Evolutionary conservation across 2,113 vertebrate species (phyloP).

Genomic region (Triplophysa rosa): DNA sequence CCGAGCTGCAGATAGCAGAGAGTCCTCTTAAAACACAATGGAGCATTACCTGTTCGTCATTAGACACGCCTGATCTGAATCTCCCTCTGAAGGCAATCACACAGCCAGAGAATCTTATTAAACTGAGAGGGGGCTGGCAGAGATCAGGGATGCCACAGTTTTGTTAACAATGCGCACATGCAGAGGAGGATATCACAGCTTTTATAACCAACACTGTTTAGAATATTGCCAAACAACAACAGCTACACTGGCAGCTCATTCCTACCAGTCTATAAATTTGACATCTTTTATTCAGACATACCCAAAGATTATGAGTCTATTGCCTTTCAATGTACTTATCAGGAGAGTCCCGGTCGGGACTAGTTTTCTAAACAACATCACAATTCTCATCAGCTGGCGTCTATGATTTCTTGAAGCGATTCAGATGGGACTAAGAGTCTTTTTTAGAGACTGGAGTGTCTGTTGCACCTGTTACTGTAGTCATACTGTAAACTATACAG

Average conservation of each 20-base stretch:
- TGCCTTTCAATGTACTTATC: not conserved
- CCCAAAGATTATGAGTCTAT: not conserved
- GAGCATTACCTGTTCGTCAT: conserved; percentile 48
- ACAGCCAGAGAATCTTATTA: not conserved
- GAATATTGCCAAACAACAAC: not conserved
- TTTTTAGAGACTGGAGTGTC: no score
- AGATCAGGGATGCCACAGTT: conserved; percentile 10
- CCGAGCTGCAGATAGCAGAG: conserved; percentile 30
- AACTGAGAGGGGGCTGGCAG: not conserved
- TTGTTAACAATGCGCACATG: conserved; percentile 13
- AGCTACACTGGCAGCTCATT: not conserved
- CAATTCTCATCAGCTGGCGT: no score
- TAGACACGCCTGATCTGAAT: conserved; percentile 45
- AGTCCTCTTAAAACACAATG: conserved; percentile 51
- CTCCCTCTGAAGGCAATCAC: conserved; percentile 43
- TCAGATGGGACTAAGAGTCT: no score
- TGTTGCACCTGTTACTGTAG: not conserved
- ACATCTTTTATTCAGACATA: not conserved
- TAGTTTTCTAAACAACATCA: no score
- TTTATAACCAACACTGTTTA: not conserved
- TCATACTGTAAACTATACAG: no score
- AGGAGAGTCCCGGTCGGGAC: no score
- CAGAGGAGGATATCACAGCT: not conserved
- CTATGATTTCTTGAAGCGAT: no score
- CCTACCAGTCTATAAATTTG: not conserved